A percentile compares a stretch with the other conserved stretches of the same genome.
Conservation (phyloP, 2,113 vertebrate species). For the Symphodus melops region DNA sequence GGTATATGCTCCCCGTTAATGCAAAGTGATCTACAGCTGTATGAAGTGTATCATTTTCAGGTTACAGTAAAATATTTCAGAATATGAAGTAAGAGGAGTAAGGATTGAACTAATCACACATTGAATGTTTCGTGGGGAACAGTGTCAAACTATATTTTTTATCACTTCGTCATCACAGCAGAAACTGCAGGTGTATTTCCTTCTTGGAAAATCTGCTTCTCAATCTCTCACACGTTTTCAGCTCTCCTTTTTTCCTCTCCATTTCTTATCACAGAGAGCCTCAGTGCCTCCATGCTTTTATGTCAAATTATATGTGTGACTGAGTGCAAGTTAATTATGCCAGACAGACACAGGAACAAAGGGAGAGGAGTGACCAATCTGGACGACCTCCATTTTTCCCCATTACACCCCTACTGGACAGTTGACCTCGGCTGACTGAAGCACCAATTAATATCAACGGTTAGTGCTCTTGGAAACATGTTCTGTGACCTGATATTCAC, state of each 20-base stretch:
- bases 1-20: no score
- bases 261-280: neutral
- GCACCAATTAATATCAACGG: conserved; percentile 51
- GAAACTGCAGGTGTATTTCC: conserved; percentile 27
- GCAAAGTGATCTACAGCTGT: no score
- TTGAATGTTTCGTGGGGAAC: neutral
- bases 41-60: no score
- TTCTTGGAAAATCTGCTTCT: neutral
- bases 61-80: neutral
- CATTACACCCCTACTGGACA: conserved; percentile 38
- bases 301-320: conserved; percentile 40
- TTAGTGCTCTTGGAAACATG: conserved; percentile 36
- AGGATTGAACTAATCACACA: no score
- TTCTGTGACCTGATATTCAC: conserved; percentile 49
- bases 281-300: conserved; percentile 23
- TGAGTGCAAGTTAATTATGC: conserved; percentile 52
- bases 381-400: conserved; percentile 24
- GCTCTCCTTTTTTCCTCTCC: neutral
- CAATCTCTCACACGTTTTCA: neutral
- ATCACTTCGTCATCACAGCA: conserved; percentile 35
- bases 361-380: conserved; percentile 12
- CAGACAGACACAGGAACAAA: conserved; percentile 23
- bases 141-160: conserved; percentile 8
- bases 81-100: neutral
- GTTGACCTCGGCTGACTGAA: conserved; percentile 32